phyloP scores from a whole-genome alignment of 2,113 vertebrate genomes.

The Chroicocephalus ridibundus region DNA sequence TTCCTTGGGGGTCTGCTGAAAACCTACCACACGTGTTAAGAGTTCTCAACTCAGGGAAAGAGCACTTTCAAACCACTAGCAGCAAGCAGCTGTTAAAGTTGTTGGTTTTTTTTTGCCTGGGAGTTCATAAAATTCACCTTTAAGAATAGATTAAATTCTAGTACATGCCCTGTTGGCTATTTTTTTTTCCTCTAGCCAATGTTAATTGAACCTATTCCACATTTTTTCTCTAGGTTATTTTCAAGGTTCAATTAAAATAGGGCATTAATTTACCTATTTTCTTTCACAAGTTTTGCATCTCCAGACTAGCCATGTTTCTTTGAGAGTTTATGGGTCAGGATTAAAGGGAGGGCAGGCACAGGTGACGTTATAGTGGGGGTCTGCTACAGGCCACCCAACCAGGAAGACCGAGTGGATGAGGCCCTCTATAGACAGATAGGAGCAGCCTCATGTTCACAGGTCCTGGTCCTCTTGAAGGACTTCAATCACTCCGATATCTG shows the following conservation, averaged over 20 bases:
- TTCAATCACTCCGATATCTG: not conserved
- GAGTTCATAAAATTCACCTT: not conserved
- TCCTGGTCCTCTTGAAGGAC: not conserved
- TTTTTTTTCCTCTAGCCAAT: not conserved
- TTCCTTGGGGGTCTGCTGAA: not conserved
- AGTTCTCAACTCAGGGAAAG: not conserved
- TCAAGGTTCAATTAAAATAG: not conserved
- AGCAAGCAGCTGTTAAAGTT: not conserved
- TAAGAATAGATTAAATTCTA: not conserved
- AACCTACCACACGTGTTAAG: not conserved
- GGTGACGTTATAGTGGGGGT: not conserved
- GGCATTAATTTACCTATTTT: not conserved
- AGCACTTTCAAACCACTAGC: not conserved
- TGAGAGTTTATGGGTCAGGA: not conserved
- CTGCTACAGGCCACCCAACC: not conserved
- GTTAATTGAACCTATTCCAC: not conserved
- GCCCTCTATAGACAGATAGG: not conserved
- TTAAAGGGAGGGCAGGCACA: not conserved
- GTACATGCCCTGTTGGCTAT: not conserved
- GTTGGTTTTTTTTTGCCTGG: not conserved
- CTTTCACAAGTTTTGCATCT: not conserved
- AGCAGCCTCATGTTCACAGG: not conserved
- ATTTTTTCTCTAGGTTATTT: not conserved
- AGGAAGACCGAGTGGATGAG: not conserved
- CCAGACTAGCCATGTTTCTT: not conserved